Conservation (phyloP, 2,797 vertebrate species). For the Rhynchotus rufescens region DNA sequence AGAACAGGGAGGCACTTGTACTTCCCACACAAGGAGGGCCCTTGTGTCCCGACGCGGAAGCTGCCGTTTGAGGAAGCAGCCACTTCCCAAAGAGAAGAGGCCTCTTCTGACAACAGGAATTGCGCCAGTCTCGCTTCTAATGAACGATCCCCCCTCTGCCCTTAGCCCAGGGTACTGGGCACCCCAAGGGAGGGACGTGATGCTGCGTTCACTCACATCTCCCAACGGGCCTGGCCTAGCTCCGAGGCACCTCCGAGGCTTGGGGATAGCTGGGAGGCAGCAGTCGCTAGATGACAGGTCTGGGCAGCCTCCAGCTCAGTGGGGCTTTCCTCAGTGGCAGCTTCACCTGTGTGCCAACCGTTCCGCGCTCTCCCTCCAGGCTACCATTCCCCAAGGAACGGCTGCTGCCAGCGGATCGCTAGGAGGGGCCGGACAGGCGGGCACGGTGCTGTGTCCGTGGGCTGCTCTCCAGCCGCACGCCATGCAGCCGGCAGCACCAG, state of each 20-base stretch:
- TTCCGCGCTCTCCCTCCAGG: neutral
- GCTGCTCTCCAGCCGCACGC: neutral
- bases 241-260: neutral
- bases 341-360: neutral
- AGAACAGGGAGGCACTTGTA: neutral
- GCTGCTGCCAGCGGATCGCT: neutral
- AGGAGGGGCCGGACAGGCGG: neutral
- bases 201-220: neutral
- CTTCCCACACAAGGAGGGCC: neutral
- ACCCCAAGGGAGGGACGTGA: neutral
- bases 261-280: neutral
- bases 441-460: neutral
- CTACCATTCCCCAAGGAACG: neutral
- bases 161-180: fast-evolving
- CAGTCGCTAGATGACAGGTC: neutral
- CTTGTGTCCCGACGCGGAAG: neutral
- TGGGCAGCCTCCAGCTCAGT: neutral
- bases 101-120: constrained; percentile 24
- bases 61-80: constrained; percentile 44
- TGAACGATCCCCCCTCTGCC: neutral
- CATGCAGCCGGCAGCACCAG: neutral
- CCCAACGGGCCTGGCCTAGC: neutral
- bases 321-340: neutral
- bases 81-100: constrained; percentile 30
- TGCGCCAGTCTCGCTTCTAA: neutral